Base-by-base conservation (phyloP, 2,888 invertebrate species). In the Chrysopilus asiliformis region DNA sequence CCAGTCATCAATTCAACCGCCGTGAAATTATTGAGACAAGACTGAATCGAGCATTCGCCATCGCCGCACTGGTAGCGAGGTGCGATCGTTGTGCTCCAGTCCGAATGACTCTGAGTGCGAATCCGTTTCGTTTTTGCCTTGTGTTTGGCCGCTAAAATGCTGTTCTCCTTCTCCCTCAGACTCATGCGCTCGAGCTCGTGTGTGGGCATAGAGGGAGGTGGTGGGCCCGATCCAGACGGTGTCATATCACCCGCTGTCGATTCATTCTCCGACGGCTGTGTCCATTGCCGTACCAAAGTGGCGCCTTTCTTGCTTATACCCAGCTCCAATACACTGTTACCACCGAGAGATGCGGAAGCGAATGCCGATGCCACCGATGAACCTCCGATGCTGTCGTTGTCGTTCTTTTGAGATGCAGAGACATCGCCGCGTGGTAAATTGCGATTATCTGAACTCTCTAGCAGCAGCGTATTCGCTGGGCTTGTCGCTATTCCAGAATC, bases 21-120 rank as follows among this genome's bases (percentile, higher is more conserved):
- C 1, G 91, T 94, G 64, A 95, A 95, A 58, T 90, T 86, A 53
- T 84, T 82, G 35, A 97, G 72, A 56, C 93, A 94, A 0, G 90
- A 86, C 50, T 82, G 79, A 34, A 94, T 74, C 15, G 86, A 83
- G 57, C 79, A 82, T 49, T 85, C 85, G 27, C 79, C 79, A 38
- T 81, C 82, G 46, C 77, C 78, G 51, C 76, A 76, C 24, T 75
- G 68, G 53, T 80, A 82, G 13, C 83, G 71, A 1, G 76, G 71
- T 2, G 74, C 71, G 4, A 77, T 66, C 2, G 72, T 72, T 27
- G 67, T 68, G 45, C 57, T 59, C 64, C 65, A 65, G 38, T 63
- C 61, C 3, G 61, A 61, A 37, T 60, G 53, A 43, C 59, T 61
- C 41, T 58, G 57, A 4, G 60, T 60, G 20, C 64, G 55, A 10